Conservation (phyloP, 2,113 vertebrate species). For the Electrona antarctica region DNA sequence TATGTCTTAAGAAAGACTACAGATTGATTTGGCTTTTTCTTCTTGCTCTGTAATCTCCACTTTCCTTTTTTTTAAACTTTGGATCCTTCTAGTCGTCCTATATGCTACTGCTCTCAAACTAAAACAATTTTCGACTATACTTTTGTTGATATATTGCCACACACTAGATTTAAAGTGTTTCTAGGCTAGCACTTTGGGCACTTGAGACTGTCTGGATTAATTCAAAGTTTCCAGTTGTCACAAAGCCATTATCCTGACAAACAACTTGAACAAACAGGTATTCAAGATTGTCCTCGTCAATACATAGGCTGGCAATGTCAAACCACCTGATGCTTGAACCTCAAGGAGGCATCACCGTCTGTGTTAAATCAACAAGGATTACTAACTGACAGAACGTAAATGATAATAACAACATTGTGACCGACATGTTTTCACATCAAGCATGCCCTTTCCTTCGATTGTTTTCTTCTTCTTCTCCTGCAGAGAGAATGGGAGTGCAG, state of each 20-base stretch:
- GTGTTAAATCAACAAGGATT: slow-evolving; percentile 54
- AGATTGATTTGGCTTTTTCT: slow-evolving; percentile 43
- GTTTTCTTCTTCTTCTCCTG: slow-evolving; percentile 32
- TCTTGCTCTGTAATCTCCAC: slow-evolving; percentile 40
- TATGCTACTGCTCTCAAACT: slow-evolving; percentile 22
- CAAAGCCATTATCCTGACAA: slow-evolving; percentile 45
- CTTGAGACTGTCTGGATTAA: slow-evolving; percentile 38
- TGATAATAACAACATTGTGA: slow-evolving; percentile 32
- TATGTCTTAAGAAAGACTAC: slow-evolving; percentile 32
- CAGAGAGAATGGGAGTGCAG: slow-evolving; percentile 15
- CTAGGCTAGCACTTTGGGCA: slow-evolving; percentile 29
- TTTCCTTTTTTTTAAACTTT: slow-evolving; percentile 28
- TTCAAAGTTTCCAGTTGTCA: slow-evolving; percentile 48
- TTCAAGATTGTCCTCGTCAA: slow-evolving; percentile 9
- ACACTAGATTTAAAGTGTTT: slow-evolving; percentile 44
- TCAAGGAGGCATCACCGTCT: slow-evolving; percentile 31
- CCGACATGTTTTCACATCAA: slow-evolving; percentile 55
- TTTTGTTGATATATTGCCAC: slow-evolving; percentile 50
- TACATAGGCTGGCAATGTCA: slow-evolving; percentile 18
- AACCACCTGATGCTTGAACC: slow-evolving; percentile 29
- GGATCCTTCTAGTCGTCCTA: slow-evolving; percentile 17
- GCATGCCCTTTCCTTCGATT: slow-evolving; percentile 45
- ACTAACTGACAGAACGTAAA: slow-evolving; percentile 17
- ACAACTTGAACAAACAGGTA: slow-evolving; percentile 29
- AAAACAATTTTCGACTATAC: slow-evolving; percentile 21